These are phyloP conservation scores for Napeogenes inachia DNA, from an alignment of 2,888 invertebrate genomes.

Conservation along the genomic window DNA sequence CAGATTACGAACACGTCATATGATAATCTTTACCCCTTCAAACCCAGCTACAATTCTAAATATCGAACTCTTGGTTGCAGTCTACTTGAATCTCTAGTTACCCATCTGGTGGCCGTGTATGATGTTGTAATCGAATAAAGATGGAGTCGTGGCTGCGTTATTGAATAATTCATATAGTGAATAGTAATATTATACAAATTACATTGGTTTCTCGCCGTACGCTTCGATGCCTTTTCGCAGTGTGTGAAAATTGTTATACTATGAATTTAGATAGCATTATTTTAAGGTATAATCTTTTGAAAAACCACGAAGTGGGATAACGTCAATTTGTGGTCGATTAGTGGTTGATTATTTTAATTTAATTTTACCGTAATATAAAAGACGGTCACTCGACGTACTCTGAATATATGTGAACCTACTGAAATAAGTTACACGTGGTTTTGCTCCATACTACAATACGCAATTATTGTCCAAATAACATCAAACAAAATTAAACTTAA, in stretches of 20 bases:
- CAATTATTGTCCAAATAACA: no score
- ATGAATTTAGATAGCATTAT: conserved; percentile 23
- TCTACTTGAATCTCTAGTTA: background rate
- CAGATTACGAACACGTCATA: background rate
- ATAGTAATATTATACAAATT: conserved; percentile 70
- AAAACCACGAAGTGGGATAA: no score
- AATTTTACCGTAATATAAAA: no score
- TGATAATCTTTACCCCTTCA: background rate
- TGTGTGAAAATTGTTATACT: conserved; percentile 25
- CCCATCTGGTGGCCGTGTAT: conserved; percentile 9
- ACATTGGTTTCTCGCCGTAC: conserved; percentile 58
- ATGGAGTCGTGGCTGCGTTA: conserved; percentile 46
- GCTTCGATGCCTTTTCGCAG: conserved; percentile 36
- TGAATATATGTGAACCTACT: no score
- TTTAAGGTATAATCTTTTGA: background rate
- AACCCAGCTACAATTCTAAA: background rate
- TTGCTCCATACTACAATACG: no score
- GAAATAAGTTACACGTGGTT: no score
- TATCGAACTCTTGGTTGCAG: background rate
- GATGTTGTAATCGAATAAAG: conserved; percentile 53
- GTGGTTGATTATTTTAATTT: background rate
- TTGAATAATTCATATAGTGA: conserved; percentile 71
- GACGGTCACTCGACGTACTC: no score
- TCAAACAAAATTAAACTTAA: no score
- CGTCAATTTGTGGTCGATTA: background rate